Conservation (phyloP, 2,888 invertebrate species). For the Erpobdella octoculata region DNA sequence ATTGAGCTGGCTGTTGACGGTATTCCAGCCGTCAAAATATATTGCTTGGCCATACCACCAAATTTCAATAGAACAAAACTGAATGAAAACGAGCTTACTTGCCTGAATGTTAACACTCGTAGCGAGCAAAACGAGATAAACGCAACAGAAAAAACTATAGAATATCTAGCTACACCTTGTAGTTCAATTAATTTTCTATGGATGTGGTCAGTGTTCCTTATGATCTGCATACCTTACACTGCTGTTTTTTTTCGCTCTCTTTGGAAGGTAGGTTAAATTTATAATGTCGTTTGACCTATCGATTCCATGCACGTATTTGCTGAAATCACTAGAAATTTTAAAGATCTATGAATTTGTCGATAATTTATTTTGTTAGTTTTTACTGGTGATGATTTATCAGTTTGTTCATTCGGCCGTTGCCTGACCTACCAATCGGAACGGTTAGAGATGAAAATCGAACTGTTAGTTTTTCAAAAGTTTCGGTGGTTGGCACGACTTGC, state of each 20-base stretch:
- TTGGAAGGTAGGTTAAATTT: conserved; percentile 12
- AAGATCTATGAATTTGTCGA: too few relatives aligned
- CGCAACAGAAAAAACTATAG: neutral
- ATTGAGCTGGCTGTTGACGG: neutral
- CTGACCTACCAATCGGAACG: too few relatives aligned
- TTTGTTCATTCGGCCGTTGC: too few relatives aligned
- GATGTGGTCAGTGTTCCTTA: conserved; percentile 19
- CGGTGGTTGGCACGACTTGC: too few relatives aligned
- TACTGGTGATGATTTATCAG: too few relatives aligned
- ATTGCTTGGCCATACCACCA: neutral
- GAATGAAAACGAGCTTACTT: neutral
- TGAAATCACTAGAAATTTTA: too few relatives aligned
- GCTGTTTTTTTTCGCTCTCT: neutral
- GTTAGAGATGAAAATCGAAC: too few relatives aligned
- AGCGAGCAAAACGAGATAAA: neutral
- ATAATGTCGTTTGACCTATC: too few relatives aligned
- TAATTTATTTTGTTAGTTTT: too few relatives aligned
- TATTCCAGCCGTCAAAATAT: neutral
- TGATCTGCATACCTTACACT: conserved; percentile 10
- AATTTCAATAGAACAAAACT: neutral
- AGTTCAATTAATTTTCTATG: neutral
- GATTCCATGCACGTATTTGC: too few relatives aligned
- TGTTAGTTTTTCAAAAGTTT: too few relatives aligned
- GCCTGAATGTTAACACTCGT: neutral
- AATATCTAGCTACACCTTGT: conserved; percentile 6